Base-by-base conservation (phyloP, 2,113 vertebrate genomes). In the Syrmaticus mikado region DNA sequence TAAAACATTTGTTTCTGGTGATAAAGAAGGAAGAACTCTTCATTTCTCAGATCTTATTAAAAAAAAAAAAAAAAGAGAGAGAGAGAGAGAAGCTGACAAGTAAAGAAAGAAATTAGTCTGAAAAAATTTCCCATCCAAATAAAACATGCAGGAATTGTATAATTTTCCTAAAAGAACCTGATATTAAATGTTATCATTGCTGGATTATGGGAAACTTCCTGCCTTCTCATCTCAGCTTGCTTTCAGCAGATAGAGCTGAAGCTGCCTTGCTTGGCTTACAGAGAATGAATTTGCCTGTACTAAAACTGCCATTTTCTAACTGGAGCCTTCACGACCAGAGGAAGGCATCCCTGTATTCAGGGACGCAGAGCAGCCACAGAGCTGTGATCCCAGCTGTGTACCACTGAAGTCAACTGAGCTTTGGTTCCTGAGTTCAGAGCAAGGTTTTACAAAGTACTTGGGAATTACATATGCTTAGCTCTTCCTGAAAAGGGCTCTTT, bases 91-190 rank as follows among this genome's bases (percentile, higher is more conserved):
- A 89, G 41, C 40, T 84, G 46, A 68, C 40, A 72, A 82, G 72
- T 38, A 28, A 58, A 12, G 66, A 14, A 68, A 87, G 38, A 92
- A 92, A 85, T 87, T 65, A 80, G 50, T 81, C 57, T 40, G 52
- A 78, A 11, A 8, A 81, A 67, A 19, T 57, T 93, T 92, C 15
- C 6, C 15, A 45, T 58, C 66, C 50, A 61, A 83, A 65, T 74
- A 34, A 75, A 87, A 87, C 43, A 73, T 1, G 0, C 12, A 84
- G 25, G 10, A 48, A 32, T 30, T 21, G 19, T 38, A 10, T 52
- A 46, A 30, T 90, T 95, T 93, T 81, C 68, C 82, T 78, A 34
- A 57, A 86, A 93, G 61, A 77, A 61, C 60, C 27, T 72, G 79
- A 87, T 85, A 90, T 28, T 34, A 83, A 93, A 83, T 91, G 15